Evolutionary conservation across 2,113 vertebrate genomes (phyloP).

Genomic region (Trogon melanurus): DNA sequence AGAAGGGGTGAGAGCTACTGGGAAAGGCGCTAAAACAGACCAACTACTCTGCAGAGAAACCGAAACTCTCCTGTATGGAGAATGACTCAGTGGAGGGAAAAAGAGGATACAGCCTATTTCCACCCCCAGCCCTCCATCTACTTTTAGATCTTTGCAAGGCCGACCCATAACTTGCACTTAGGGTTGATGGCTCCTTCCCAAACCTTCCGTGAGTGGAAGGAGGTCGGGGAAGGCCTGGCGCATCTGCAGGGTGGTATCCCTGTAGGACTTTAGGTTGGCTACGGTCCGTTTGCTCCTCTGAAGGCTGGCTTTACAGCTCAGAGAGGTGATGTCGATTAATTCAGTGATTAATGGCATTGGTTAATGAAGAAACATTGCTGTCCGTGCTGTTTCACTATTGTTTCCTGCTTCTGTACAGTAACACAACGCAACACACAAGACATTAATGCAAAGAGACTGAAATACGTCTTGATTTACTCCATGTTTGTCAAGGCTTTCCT

Average conservation of each 20-base stretch:
- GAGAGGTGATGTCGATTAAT: neutral
- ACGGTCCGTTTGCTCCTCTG: neutral
- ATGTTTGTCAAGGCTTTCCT: neutral
- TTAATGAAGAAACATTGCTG: neutral
- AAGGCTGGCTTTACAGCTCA: neutral
- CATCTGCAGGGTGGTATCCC: fast-evolving
- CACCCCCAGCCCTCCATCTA: neutral
- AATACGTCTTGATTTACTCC: neutral
- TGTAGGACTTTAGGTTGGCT: neutral
- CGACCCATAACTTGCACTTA: fast-evolving
- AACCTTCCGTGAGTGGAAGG: fast-evolving
- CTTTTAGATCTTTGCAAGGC: neutral
- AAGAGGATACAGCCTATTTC: neutral
- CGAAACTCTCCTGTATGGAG: neutral
- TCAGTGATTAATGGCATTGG: neutral
- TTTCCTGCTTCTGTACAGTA: neutral
- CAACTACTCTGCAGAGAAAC: neutral
- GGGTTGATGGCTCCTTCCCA: neutral
- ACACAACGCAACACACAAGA: neutral
- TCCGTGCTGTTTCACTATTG: neutral
- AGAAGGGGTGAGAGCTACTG: neutral
- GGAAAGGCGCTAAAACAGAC: neutral
- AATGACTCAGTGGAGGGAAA: neutral
- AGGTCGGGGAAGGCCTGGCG: neutral
- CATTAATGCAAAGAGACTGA: neutral